Evolutionary conservation across 92 coral and sea anemone genomes (phyloP), one percentile per base, ranked within the genome.

Genomic region (Montipora capitata): DNA sequence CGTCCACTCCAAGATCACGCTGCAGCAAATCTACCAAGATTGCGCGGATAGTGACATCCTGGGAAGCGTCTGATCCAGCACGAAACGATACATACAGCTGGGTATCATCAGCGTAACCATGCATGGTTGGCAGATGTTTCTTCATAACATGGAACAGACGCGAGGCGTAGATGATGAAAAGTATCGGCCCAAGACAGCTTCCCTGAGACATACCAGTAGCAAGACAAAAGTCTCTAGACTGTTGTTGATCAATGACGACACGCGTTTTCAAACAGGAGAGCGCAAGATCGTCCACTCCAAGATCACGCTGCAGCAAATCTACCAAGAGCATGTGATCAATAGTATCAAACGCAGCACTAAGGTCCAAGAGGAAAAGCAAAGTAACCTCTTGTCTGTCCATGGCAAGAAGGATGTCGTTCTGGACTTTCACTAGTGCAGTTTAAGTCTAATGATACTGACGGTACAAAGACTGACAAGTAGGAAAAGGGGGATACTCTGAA

Each of bases 51-150:
- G 80, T 66, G 12, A 5, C 62, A 41, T 7, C 80, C 43, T 82
- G 82, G 9, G 87, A 66, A 12, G 45, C 62, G 56, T 8, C 45
- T 9, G 88, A 48, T 7, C 42, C 41, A 67, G 79, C 66, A 52
- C 66, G 83, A 58, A 69, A 38, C 38, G 61, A 65, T 2, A 79
- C 12, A 38, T 82, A 83, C 13, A 83, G 69, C 68, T 88, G 88
- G 27, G 88, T 88, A 41, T 88, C 92, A 66, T 81, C 84, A 20
- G 77, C 77, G 64, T 88, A 89, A 18, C 77, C 76, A 54, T 48
- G 83, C 49, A 38, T 18, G 66, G 78, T 39, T n/a, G 92, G 83
- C 45, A 74, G 49, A 87, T 87, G 87, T 78, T 69, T 81, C 56
- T 72, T 72, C 3, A 72, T 51, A 39, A 72, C 42, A 39, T 83